A percentile compares a stretch with the other conserved stretches of the same genome.
Conservation (phyloP, 30 jellyfish, hydroid and myxozoan genomes). For the Pelagia noctiluca region DNA sequence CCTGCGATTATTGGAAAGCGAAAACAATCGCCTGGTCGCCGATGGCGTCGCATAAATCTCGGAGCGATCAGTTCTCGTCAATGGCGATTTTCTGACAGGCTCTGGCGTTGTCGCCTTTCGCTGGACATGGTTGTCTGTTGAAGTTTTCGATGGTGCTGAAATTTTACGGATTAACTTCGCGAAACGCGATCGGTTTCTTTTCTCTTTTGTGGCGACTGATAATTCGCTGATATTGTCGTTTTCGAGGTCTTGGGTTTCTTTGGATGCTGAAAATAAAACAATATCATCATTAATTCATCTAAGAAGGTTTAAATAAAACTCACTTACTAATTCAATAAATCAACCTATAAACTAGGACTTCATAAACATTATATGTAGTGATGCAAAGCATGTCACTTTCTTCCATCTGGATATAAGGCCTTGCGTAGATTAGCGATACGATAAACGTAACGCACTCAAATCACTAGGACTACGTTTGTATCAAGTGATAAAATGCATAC, state of each 20-base stretch:
- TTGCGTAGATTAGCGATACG: too few species aligned
- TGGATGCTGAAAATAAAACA: background rate
- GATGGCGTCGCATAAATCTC: slow-evolving; percentile 67
- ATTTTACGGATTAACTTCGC: slow-evolving; percentile 40
- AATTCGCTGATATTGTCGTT: slow-evolving; percentile 7
- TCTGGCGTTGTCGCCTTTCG: slow-evolving; percentile 50
- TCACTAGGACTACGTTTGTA: too few species aligned
- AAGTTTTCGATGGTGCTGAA: slow-evolving; percentile 36
- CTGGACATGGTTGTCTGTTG: slow-evolving; percentile 1
- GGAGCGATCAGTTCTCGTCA: slow-evolving; percentile 3
- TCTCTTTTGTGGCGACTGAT: slow-evolving; percentile 19
- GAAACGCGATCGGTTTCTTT: slow-evolving; percentile 47
- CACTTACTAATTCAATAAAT: too few species aligned
- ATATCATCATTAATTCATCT: too few species aligned
- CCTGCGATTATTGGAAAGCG: slow-evolving; percentile 23
- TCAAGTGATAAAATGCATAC: too few species aligned
- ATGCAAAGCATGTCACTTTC: too few species aligned
- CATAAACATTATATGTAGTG: too few species aligned
- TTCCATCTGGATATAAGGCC: too few species aligned
- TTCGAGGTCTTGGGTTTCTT: background rate
- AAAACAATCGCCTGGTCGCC: slow-evolving; percentile 42
- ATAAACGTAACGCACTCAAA: too few species aligned
- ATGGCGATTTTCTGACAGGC: slow-evolving; percentile 20
- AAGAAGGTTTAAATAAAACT: too few species aligned
- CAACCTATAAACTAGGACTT: too few species aligned